These are phyloP conservation scores for Hypsibius dujardini DNA, from an alignment of 1,140 invertebrate genomes.

Conservation along the genomic window DNA sequence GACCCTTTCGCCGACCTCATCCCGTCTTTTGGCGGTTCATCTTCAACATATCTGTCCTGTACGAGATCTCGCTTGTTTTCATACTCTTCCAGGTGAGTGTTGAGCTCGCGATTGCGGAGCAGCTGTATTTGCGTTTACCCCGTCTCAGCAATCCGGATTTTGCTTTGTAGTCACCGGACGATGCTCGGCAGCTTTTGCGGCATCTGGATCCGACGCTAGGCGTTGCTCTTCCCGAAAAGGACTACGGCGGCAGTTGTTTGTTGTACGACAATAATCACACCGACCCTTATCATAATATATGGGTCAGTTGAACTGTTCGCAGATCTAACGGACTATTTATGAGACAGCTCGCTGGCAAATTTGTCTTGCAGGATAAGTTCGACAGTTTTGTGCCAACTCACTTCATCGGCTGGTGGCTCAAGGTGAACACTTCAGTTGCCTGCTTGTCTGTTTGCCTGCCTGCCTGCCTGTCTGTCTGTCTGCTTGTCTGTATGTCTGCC, in stretches of 20 bases:
- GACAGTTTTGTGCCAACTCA: slow-evolving; percentile 44
- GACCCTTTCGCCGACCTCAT: slow-evolving; percentile 43
- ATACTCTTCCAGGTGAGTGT: slow-evolving; percentile 40
- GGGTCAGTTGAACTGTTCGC: slow-evolving; percentile 26
- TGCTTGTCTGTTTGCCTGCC: slow-evolving; percentile 10
- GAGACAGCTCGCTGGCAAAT: too few relatives aligned
- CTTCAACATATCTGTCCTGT: slow-evolving; percentile 41
- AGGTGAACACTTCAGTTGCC: slow-evolving; percentile 30
- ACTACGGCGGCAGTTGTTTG: slow-evolving; percentile 42
- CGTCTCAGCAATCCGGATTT: slow-evolving; percentile 9
- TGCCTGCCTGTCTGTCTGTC: too few relatives aligned
- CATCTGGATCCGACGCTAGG: slow-evolving; percentile 40
- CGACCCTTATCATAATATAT: slow-evolving; percentile 42
- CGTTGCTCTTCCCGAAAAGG: slow-evolving; percentile 38
- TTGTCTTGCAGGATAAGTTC: slow-evolving; percentile 39
- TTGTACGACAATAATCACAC: slow-evolving; percentile 38
- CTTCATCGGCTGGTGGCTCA: slow-evolving; percentile 46
- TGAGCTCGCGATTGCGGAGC: neutral
- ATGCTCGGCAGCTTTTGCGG: slow-evolving; percentile 37
- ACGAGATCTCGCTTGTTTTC: slow-evolving; percentile 41
- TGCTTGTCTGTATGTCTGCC: too few relatives aligned
- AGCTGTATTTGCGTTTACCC: neutral
- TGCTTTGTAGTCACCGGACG: slow-evolving; percentile 33
- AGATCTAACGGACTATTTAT: slow-evolving; percentile 5
- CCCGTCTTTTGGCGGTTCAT: slow-evolving; percentile 43